Base-by-base conservation (phyloP, 2,797 vertebrate species). In the Anguilla pacifica region DNA sequence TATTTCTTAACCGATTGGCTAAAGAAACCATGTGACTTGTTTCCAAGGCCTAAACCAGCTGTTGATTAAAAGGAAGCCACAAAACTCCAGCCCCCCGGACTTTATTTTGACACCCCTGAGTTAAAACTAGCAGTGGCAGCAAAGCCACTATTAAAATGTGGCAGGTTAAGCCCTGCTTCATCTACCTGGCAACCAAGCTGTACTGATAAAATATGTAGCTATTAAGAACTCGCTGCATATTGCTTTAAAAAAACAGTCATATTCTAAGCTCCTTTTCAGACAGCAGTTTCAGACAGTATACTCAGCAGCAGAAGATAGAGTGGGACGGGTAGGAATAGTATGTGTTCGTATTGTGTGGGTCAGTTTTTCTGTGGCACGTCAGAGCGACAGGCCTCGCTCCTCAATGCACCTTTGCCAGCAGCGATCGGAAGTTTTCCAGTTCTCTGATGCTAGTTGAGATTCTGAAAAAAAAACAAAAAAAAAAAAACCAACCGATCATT, bases 371-470 rank as follows among this genome's bases (percentile, higher is more conserved):
- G 51, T 85, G 35, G 59, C 15, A 13, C 22, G 6, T n/a, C 13
- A 84, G 28, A 84, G 25, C 3, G 2, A 39, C 6, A 3, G 39
- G 28, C 49, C 5, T 11, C 59, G 39, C 22, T 35, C 28, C 28
- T 96, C 92, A 96, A 89, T 85, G 81, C 90, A 97, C 88, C 79
- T 96, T 94, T 11, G 93, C 87, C 9, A 98, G 92, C 89, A 98
- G 93, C 5, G 90, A 93, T 81, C 94, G 94, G 70, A 97, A 97
- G 94, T 96, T 98, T 92, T 98, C 95, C 94, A 99, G 91, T 93
- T 99, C 98, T 92, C 94, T 94, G 90, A 99, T 88, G 1, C 98
- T 99, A 0, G 97, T 99, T 77, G 98, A 98, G 93, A 99, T 96
- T 93, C 98, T 96, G 88, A 3, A 57, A 57, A 57, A 15, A 57